Evolutionary conservation across 2,113 vertebrate species (phyloP), one percentile per base, ranked within the genome.

Genomic region (Hassar affinis): DNA sequence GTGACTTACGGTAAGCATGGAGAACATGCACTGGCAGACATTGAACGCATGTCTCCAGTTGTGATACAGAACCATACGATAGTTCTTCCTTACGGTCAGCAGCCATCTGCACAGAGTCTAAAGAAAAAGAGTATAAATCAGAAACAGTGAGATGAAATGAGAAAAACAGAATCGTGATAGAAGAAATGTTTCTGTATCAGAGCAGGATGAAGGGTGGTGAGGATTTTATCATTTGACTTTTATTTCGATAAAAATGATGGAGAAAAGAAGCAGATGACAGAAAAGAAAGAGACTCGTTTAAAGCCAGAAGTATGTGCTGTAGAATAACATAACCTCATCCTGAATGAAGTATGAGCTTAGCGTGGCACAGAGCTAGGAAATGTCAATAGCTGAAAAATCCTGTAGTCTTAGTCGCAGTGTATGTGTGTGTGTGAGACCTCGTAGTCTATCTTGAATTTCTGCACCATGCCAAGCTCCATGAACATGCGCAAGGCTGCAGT

Each of bases 41-140:
- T 99, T 99, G 95, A 99, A 99, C 69, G 97, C 98, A 0, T 99
- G 98, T 91, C 98, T 97, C 98, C 98, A 99, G 93, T 99, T 99
- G 94, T 99, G 98, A 89, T 99, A 99, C 64, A 97, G 93, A 86
- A 99, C 98, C 97, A 97, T 98, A 38, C 97, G 95, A 79, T 99
- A 99, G 93, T 99, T 99, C 90, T 99, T 99, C 89, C 98, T 95
- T 81, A 99, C 97, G 0, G 98, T 99, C 95, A 99, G 90, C 91
- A 99, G 95, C 98, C 98, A 99, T 89, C 98, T 95, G 94, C 98
- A 99, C 86, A 99, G 92, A 0, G 96, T 99, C 98, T 99, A 93
- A 57, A 81, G 45, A 47, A 20, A 84, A 77, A 25, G 79, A 80
- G 85, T 85, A 78, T 86, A 81, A 75, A n/a, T 81, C 15, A 38